Base-by-base conservation (phyloP, 2,888 invertebrate species). In the Cistogaster globosa region DNA sequence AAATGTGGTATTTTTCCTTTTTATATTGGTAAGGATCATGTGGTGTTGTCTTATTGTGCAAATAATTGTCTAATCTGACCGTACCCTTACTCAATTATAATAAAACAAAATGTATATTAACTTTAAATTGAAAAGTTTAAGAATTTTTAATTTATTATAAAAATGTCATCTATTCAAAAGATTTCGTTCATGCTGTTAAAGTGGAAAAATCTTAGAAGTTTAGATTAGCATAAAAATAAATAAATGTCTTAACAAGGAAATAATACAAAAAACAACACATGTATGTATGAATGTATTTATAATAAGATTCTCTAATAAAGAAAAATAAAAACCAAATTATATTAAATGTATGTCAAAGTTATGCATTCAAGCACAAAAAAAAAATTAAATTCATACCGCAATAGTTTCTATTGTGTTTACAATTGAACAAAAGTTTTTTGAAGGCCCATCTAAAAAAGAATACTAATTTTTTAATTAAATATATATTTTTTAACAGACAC, bases 401-500 rank as follows among this genome's bases (percentile, higher is more conserved):
- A 42, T 12, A 42, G 42, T 11, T 42, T 42, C 42, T 42, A 12
- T 42, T 42, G 42, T 42, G 12, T 12, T 16, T 14, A 6, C 45
- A 48, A 48, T 6, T 2, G 45, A 48, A 16, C 6, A 6, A 16
- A 48, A 12, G 14, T 45, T 16, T 3, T 45, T 45, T 45, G 14
- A 45, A 48, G 45, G 45, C 6, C 16, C 1, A 16, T 6, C 12
- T 3, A 48, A 6, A 48, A 48, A n/a, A 48, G 16, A 12, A 18
- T 18, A 6, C 12, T 32, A 48, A 32, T 22, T 18, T 63, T 74
- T 9, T 18, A 7, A 5, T 26, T n/a, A 32, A n/a, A 18, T 57
- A 55, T 5, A 26, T 58, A 14, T 75, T 75, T 71, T 75, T 63
- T 57, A 65, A 45, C 22, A 42, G 55, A 53, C 55, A 65, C 63